Percentiles rank a stretch among this genome's conserved stretches.
phyloP scores from a whole-genome alignment of 1,140 invertebrate genomes.

The Eufriesea mexicana region DNA sequence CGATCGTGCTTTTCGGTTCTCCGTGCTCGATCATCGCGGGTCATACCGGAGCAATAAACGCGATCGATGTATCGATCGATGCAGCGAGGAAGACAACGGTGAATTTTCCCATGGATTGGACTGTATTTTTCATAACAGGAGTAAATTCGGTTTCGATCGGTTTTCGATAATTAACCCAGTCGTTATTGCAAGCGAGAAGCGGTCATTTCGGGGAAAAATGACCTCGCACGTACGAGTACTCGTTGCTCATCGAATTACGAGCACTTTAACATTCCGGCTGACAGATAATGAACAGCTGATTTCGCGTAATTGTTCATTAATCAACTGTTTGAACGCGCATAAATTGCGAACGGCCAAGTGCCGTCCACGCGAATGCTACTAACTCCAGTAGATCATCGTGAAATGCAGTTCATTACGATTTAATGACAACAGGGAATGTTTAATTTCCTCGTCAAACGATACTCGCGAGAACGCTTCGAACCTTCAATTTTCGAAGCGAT shows the following conservation, averaged over 20 bases:
- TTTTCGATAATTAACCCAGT: not conserved
- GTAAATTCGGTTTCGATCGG: not conserved
- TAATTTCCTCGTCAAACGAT: too few relatives aligned
- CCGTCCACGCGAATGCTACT: not conserved
- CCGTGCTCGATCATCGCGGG: too few relatives aligned
- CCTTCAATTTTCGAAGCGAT: too few relatives aligned
- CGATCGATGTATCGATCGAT: too few relatives aligned
- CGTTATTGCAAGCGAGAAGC: too few relatives aligned
- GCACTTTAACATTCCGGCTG: not conserved
- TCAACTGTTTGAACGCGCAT: not conserved
- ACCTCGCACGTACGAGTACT: too few relatives aligned
- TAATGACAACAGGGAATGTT: not conserved
- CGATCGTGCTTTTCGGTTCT: not conserved
- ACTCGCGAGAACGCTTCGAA: too few relatives aligned
- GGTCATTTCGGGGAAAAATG: not conserved
- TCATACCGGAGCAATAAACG: not conserved
- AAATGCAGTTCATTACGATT: not conserved
- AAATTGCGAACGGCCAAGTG: not conserved
- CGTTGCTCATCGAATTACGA: not conserved
- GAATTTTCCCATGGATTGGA: not conserved
- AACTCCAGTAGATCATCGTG: not conserved
- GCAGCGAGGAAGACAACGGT: too few relatives aligned
- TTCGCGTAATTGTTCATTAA: conserved; percentile 6
- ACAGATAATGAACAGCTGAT: conserved; percentile 12
- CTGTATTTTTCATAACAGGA: not conserved